Conservation (phyloP, 2,888 invertebrate genomes). For the Hermodice carunculata region DNA sequence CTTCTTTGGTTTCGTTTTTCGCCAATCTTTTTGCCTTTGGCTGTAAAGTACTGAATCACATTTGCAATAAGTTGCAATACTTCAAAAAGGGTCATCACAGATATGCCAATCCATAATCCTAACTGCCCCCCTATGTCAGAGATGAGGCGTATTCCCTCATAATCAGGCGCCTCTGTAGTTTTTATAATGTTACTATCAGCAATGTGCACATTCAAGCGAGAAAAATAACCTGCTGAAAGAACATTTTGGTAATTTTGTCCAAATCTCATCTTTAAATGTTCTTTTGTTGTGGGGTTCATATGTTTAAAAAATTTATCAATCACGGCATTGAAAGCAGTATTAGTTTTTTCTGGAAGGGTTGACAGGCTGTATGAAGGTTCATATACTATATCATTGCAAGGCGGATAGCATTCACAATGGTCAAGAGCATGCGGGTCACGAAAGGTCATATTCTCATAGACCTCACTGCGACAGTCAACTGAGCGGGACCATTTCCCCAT, state of each 20-base stretch:
- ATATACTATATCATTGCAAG: slow-evolving; percentile 44
- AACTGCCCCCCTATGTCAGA: slow-evolving; percentile 49
- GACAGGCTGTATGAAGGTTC: slow-evolving; percentile 44
- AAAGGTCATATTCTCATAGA: slow-evolving; percentile 46
- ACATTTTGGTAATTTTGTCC: slow-evolving; percentile 14
- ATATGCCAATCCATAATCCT: slow-evolving; percentile 48
- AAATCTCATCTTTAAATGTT: slow-evolving; percentile 7
- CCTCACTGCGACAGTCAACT: slow-evolving; percentile 37
- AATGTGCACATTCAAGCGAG: slow-evolving; percentile 45
- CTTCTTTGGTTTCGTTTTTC: too few relatives aligned
- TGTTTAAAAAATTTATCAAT: slow-evolving; percentile 33
- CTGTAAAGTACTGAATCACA: slow-evolving; percentile 28
- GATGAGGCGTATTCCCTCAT: slow-evolving; percentile 42
- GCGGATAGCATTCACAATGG: slow-evolving; percentile 42
- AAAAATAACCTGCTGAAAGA: slow-evolving; percentile 17
- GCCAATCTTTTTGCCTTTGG: too few relatives aligned
- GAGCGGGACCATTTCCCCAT: slow-evolving; percentile 5
- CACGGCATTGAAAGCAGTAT: slow-evolving; percentile 37
- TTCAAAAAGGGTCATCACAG: slow-evolving; percentile 46
- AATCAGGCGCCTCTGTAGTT: slow-evolving; percentile 47
- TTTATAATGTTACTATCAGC: slow-evolving; percentile 48
- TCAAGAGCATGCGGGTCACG: slow-evolving; percentile 39
- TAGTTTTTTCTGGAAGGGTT: slow-evolving; percentile 36
- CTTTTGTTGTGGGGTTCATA: slow-evolving; percentile 19
- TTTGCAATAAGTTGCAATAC: slow-evolving; percentile 41